These are phyloP conservation scores for Megalurothrips usitatus DNA, from an alignment of 2,888 invertebrate genomes.

Conservation along the genomic window DNA sequence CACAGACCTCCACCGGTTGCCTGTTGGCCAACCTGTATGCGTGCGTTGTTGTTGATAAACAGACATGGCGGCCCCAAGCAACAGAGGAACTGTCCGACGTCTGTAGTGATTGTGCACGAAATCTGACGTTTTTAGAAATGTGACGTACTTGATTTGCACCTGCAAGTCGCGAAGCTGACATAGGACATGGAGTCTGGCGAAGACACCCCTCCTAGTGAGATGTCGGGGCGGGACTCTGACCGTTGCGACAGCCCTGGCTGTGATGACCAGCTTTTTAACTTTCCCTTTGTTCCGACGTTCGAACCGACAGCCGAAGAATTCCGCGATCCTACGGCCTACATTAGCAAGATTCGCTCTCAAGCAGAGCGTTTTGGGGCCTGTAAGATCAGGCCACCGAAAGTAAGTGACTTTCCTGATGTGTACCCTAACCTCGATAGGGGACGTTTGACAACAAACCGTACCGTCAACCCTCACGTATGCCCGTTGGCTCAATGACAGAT, in stretches of 20 bases:
- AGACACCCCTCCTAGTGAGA: background rate
- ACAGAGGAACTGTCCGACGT: background rate
- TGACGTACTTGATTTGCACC: constrained; percentile 1
- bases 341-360: background rate
- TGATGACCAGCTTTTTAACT: constrained; percentile 22
- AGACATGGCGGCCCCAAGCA: constrained; percentile 23
- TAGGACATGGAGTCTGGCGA: constrained; percentile 11
- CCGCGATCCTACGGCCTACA: background rate
- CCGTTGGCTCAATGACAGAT: too few relatives aligned
- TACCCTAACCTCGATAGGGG: background rate
- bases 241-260: constrained; percentile 8
- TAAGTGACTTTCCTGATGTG: background rate
- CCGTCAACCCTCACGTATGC: too few relatives aligned
- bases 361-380: background rate
- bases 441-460: constrained; percentile 9
- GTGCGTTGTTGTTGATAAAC: constrained; percentile 24
- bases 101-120: background rate
- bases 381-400: background rate
- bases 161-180: background rate
- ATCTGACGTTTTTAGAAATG: constrained; percentile 17
- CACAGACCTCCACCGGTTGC: too few relatives aligned
- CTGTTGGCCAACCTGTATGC: background rate
- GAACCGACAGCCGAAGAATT: constrained; percentile 7
- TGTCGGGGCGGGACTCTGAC: background rate
- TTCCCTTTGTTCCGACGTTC: background rate